phyloP scores from a whole-genome alignment of 2,888 invertebrate genomes.

The Rhyacophila evoluta region DNA sequence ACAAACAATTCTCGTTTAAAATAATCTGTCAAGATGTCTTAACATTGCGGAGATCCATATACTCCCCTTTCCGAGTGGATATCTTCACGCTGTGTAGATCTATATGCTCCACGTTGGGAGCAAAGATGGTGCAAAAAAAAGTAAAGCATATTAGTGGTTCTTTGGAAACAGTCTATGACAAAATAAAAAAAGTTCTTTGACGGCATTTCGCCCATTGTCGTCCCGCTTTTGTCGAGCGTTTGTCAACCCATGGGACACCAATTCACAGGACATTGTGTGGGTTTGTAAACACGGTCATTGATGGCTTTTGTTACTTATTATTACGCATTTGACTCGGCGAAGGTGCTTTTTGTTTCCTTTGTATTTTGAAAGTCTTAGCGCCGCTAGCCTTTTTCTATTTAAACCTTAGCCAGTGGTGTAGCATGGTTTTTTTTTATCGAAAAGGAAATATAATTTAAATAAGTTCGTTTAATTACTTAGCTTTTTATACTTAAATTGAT shows the following conservation, averaged over 20 bases:
- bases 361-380: slow-evolving; percentile 32
- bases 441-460: neutral
- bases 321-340: slow-evolving; percentile 42
- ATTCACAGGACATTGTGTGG: slow-evolving; percentile 37
- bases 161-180: neutral
- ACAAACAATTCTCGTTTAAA: too few relatives aligned
- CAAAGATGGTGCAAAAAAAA: too few relatives aligned
- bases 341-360: slow-evolving; percentile 33
- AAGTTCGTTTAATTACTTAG: too few relatives aligned
- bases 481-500: too few relatives aligned
- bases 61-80: too few relatives aligned
- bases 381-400: neutral
- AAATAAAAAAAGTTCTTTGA: neutral
- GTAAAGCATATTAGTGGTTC: too few relatives aligned
- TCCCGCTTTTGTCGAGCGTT: slow-evolving; percentile 25
- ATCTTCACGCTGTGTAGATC: too few relatives aligned
- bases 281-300: slow-evolving; percentile 39
- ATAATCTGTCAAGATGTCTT: too few relatives aligned
- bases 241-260: slow-evolving; percentile 37
- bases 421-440: neutral
- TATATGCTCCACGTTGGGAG: too few relatives aligned
- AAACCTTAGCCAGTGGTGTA: neutral
- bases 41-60: too few relatives aligned
- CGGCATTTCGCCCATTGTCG: slow-evolving; percentile 38
- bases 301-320: slow-evolving; percentile 47